Conservation (phyloP, 37 sponge, comb jelly and placozoan genomes). For the Bolinopsis microptera region DNA sequence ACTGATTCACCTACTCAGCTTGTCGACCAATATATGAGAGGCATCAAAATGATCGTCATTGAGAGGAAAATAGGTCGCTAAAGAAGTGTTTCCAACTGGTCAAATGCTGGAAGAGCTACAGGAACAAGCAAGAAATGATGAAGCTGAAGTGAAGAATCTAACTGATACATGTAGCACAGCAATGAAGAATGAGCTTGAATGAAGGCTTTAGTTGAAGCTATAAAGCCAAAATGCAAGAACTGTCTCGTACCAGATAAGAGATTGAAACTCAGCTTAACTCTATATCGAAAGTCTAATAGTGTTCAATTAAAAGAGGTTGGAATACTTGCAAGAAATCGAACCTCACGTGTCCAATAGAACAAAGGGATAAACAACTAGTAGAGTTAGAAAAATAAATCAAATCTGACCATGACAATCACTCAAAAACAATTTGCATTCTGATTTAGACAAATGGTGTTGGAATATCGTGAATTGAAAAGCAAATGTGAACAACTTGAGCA, state of each 20-base stretch:
- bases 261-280: not conserved
- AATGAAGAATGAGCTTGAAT: conserved; percentile 25
- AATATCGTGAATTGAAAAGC: not conserved
- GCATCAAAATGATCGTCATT: not conserved
- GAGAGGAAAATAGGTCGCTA: not conserved
- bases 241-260: not conserved
- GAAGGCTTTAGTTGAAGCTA: not conserved
- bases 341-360: not conserved
- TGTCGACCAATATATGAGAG: conserved; percentile 1
- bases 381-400: not conserved
- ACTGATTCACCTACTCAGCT: conserved; percentile 23
- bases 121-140: not conserved
- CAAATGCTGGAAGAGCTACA: conserved; percentile 44
- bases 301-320: not conserved
- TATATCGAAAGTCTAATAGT: not conserved
- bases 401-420: not conserved
- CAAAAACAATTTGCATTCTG: not conserved
- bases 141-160: not conserved
- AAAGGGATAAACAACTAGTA: not conserved
- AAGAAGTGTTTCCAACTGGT: conserved; percentile 39
- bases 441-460: not conserved
- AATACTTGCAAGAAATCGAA: not conserved
- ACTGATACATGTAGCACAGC: not conserved
- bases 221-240: not conserved
- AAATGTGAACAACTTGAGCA: not conserved